Evolutionary conservation across 2,888 invertebrate genomes (phyloP).

Genomic region (Calameuta idolon): DNA sequence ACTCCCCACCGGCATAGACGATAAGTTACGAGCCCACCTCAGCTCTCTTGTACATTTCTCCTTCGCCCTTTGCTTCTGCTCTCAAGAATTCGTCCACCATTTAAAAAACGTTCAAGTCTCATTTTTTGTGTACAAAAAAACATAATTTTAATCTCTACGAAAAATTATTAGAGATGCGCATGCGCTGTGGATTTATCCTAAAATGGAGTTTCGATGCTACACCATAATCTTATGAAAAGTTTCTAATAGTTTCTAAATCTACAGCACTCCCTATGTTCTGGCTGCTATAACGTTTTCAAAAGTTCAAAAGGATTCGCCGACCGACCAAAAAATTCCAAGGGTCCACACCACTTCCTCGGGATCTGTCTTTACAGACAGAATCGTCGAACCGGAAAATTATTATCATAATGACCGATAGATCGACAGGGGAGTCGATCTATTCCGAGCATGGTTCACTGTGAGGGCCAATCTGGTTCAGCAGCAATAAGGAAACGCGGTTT

Average conservation of each 20-base stretch:
- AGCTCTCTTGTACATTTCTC: background rate
- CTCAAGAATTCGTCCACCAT: background rate
- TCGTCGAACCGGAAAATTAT: conserved; percentile 57
- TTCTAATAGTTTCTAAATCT: background rate
- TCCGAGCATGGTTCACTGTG: conserved; percentile 8
- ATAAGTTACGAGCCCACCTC: conserved; percentile 52
- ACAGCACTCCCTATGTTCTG: background rate
- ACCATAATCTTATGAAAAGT: background rate
- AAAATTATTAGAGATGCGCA: background rate
- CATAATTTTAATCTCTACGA: background rate
- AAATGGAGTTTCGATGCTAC: background rate
- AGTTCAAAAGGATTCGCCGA: background rate
- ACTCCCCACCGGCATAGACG: conserved; percentile 45
- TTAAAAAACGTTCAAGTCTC: background rate
- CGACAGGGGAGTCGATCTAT: conserved; percentile 28
- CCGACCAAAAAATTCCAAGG: background rate
- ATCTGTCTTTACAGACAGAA: conserved; percentile 7
- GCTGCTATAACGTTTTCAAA: background rate
- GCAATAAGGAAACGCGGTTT: conserved; percentile 63
- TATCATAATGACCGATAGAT: conserved; percentile 57
- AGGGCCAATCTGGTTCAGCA: conserved; percentile 42
- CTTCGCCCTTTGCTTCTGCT: background rate
- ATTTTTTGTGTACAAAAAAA: background rate
- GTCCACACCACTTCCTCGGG: background rate
- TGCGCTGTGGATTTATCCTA: background rate